Evolutionary conservation across 1,140 invertebrate species (phyloP).

Genomic region (Diorhabda carinulata): DNA sequence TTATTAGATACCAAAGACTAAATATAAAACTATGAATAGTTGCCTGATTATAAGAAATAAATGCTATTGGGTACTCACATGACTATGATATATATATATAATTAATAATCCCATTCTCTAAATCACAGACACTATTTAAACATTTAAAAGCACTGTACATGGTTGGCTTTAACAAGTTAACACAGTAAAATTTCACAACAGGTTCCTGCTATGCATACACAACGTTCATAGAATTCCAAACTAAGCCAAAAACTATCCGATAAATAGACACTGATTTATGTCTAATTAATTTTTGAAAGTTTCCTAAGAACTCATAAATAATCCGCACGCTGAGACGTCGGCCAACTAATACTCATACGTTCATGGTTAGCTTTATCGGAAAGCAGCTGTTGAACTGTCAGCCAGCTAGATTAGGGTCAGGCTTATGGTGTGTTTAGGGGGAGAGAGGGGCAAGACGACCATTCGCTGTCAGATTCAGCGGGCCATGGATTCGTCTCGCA

Average conservation of each 20-base stretch:
- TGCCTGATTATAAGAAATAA: too few species aligned
- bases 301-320: constrained; percentile 28
- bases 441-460: constrained; percentile 30
- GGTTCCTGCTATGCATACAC: neutral
- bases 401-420: constrained; percentile 44
- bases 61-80: too few species aligned
- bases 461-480: constrained; percentile 39
- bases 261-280: constrained; percentile 25
- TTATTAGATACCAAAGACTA: too few species aligned
- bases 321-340: constrained; percentile 18
- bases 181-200: too few species aligned
- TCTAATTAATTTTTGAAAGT: constrained; percentile 13
- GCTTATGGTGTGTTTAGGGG: constrained; percentile 32
- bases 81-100: too few species aligned
- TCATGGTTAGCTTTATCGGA: constrained; percentile 32
- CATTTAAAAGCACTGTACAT: too few species aligned
- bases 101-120: too few species aligned
- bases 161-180: too few species aligned
- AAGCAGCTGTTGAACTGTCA: constrained; percentile 45
- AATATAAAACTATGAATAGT: too few species aligned
- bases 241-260: constrained; percentile 3
- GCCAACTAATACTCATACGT: constrained; percentile 14
- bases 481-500: constrained; percentile 39
- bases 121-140: too few species aligned
- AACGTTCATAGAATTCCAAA: neutral